Evolutionary conservation across 2,888 invertebrate genomes (phyloP), one percentile per base, ranked within the genome.

Genomic region (Hypomecis punctinalis): DNA sequence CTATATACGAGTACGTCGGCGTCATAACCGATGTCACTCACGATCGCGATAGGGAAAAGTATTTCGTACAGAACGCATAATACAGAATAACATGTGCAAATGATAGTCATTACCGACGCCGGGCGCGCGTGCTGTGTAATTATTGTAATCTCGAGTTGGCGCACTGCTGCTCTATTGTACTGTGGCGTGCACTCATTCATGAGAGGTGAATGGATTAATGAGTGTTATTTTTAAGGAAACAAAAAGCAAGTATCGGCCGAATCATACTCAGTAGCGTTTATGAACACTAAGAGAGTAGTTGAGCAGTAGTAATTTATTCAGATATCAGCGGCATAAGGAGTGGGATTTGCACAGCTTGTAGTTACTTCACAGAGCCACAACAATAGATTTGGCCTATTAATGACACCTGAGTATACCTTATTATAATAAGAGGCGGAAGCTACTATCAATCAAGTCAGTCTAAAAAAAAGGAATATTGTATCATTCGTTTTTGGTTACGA

Each of bases 31-130:
- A 54, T 61, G 86, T 83, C 56, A 47, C 47, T 37, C 54, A 35
- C 54, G 11, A 46, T 55, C 79, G 73, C 83, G 85, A 89, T 88
- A 89, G 80, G 77, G 83, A 79, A 81, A 81, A 67, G 76, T 83
- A 81, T 87, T 90, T 89, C 86, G 86, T 85, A 84, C 84, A 77
- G 86, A 83, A 85, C 85, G 84, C 83, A 77, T 86, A 83, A 86
- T 86, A 89, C 86, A 90, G 88, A 90, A 89, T 90, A 90, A 91
- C 90, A 90, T 84, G 88, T 79, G 89, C 87, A 92, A 93, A 93
- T 92, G 85, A 92, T 87, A 91, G 91, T 92, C 88, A 90, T 92
- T 92, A 91, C 80, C 76, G 59, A 49, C 75, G 76, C 80, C 77
- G 77, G 79, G 76, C 74, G 82, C 90, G 89, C 87, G 90, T 88